Base-by-base conservation (phyloP, 1,140 invertebrate species). In the Globodera ellingtonae region DNA sequence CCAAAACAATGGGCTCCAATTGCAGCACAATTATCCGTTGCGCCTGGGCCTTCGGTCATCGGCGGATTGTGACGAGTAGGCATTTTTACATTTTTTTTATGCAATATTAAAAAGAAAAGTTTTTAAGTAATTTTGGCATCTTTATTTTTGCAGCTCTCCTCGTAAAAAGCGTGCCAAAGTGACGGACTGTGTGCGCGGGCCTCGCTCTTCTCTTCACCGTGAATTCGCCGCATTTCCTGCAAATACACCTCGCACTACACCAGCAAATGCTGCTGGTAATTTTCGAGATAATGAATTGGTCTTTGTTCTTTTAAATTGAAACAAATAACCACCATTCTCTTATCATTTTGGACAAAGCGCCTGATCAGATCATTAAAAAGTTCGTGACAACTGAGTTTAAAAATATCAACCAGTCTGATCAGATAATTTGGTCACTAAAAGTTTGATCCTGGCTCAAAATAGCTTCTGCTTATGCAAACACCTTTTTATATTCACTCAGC, bases 141-240 rank as follows among this genome's bases (percentile, higher is more conserved):
- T 79, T 62, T 65, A 24, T 70, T 79, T 83, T 67, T 75, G 52
- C 52, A 74, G 85, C 46, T 74, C 82, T 44, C 82, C 80, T 21
- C 72, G 84, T 73, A 83, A 85, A 73, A 88, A 88, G 78, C 85
- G 87, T n/a, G 79, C 86, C 18, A 89, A 89, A 79, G 83, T 88
- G 50, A 89, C 88, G 13, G 87, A 88, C 69, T 79, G 78, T 35
- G 80, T 86, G 21, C 85, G 87, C 50, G 86, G 88, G 9, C 83
- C 83, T 35, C 86, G 86, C 56, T 72, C 84, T 46, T 66, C 77
- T n/a, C 66, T 75, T 6, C 76, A 84, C 59, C 81, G 85, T 10
- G 85, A 84, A 66, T 72, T 75, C 8, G 83, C 70, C 10, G 56
- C 56, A 13, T 62, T 62, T 62, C 18, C 56, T 13, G 10, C 56